A percentile compares a stretch with the other conserved stretches of the same genome.
These are phyloP conservation scores for Drosophila punjabiensis DNA, from an alignment of 1,140 invertebrate genomes.

Conservation along the genomic window DNA sequence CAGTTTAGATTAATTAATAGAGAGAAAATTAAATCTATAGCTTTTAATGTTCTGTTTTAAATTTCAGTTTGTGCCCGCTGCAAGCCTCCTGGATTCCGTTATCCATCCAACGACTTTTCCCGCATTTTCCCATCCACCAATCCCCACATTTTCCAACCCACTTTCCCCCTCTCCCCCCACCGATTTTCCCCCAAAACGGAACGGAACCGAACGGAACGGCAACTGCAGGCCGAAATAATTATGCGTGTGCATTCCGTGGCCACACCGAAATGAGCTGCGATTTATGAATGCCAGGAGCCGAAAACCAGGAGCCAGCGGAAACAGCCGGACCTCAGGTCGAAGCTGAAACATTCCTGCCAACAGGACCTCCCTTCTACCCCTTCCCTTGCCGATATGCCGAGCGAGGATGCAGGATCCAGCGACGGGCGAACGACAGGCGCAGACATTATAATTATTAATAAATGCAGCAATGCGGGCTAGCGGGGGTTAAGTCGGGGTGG, in stretches of 20 bases:
- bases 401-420: constrained; percentile 27
- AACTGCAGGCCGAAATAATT: constrained; percentile 80
- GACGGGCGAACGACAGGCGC: constrained; percentile 57
- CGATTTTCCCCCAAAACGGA: constrained; percentile 1
- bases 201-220: constrained; percentile 12
- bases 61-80: constrained; percentile 1
- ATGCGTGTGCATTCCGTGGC: constrained; percentile 83
- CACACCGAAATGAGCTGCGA: constrained; percentile 81
- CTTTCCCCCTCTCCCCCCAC: constrained; percentile 8
- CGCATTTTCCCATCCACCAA: background rate
- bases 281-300: constrained; percentile 72
- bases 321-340: constrained; percentile 24
- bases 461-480: constrained; percentile 65
- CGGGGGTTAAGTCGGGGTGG: background rate
- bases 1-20: too few species aligned
- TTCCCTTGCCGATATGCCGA: background rate
- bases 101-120: background rate
- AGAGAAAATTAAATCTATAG: background rate
- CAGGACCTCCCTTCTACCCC: background rate
- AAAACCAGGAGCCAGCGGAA: constrained; percentile 14
- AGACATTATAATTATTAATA: constrained; percentile 84
- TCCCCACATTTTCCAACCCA: constrained; percentile 1
- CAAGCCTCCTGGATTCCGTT: background rate
- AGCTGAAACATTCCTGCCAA: constrained; percentile 18
- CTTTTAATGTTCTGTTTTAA: background rate